These are phyloP conservation scores for Rhinopomastus cyanomelas DNA, from an alignment of 2,113 vertebrate species.

Conservation along the genomic window DNA sequence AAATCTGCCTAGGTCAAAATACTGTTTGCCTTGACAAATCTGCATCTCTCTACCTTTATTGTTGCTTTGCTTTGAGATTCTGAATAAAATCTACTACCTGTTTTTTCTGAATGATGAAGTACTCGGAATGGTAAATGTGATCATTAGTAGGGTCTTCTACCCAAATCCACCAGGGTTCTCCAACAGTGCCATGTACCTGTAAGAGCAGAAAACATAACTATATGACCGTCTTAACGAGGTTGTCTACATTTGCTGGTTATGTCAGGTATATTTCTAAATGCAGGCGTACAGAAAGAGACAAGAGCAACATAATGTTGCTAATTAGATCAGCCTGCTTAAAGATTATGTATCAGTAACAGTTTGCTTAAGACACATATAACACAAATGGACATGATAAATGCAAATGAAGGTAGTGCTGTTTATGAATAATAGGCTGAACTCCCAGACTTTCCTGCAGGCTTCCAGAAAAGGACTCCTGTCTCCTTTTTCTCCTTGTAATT, in stretches of 20 bases:
- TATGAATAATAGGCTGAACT: neutral
- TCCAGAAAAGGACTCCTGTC: neutral
- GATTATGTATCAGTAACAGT: neutral
- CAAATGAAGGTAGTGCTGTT: neutral
- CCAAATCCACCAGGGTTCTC: conserved; percentile 99
- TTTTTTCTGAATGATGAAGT: conserved; percentile 97
- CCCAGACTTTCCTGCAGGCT: neutral
- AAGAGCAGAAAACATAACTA: neutral
- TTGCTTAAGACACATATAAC: neutral
- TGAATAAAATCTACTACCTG: conserved; percentile 79
- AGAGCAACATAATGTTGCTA: neutral
- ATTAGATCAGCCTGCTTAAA: neutral
- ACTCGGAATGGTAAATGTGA: conserved; percentile 98
- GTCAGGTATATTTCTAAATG: neutral
- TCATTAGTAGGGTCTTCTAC: conserved; percentile 97
- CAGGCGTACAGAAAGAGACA: neutral
- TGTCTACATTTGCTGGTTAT: neutral
- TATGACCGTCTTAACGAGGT: neutral
- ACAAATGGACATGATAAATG: neutral
- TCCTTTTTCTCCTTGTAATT: neutral
- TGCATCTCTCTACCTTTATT: neutral
- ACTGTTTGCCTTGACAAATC: neutral
- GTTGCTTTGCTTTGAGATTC: neutral
- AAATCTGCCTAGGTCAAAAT: neutral
- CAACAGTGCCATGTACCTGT: conserved; percentile 93